Base-by-base conservation (phyloP, 2,888 invertebrate species). In the Acleris holmiana region DNA sequence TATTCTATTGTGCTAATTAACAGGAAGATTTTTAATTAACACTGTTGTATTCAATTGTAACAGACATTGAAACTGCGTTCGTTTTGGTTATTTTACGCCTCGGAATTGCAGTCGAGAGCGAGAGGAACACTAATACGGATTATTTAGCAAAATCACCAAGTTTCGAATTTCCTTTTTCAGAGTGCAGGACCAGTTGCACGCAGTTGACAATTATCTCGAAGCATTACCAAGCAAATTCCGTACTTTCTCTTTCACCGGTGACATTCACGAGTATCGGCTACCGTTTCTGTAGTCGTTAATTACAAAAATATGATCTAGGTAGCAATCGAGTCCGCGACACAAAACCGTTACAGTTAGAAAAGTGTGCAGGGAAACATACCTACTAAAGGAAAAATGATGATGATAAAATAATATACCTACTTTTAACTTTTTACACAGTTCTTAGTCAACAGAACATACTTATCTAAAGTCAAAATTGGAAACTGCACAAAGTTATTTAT, bases 181-280 rank as follows among this genome's bases (percentile, higher is more conserved):
- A 44, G 17, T 44, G 6, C 44, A 44, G 44, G 60, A 50, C 21
- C 49, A 59, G 55, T 35, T 49, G 74, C 74, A 73, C 77, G 73
- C 56, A 68, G 56, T 72, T 76, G 79, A 76, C 77, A 76, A 73
- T 75, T 69, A 68, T 68, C 68, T 60, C 59, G 68, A 68, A 67
- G 61, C 72, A 76, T 78, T 75, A 77, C 76, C 65, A 69, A 61
- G 73, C 67, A 70, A 67, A 68, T 58, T 48, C 25, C 19, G 44
- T 66, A 66, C 76, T 77, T 76, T 75, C 76, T 69, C 75, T 54
- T 53, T 49, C 53, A 58, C 65, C 61, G 69, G 64, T 64, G 55
- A 55, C 55, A 55, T 44, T 55, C 23, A 44, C 23, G 55, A 55
- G 55, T n/a, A 40, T 40, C 19, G 40, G 53, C 54, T 54, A 41